A percentile compares a stretch with the other conserved stretches of the same genome.
These are phyloP conservation scores for Echeneis naucrates DNA, from an alignment of 2,797 vertebrate species.

Conservation along the genomic window DNA sequence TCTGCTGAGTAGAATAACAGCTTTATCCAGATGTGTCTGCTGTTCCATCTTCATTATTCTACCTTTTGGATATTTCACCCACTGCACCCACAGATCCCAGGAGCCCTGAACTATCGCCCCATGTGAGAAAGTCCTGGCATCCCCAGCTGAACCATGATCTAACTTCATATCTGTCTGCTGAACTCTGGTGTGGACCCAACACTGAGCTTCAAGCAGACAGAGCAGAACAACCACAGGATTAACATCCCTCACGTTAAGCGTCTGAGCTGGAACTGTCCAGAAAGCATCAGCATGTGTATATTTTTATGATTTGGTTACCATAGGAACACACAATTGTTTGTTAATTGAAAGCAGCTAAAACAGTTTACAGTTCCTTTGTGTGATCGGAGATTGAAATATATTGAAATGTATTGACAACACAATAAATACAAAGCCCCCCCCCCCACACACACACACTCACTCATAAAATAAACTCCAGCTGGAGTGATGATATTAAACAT, in stretches of 20 bases:
- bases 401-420: neutral
- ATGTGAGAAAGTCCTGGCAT: neutral
- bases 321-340: neutral
- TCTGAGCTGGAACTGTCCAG: no score
- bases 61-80: constrained; percentile 1
- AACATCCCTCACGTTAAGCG: no score
- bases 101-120: neutral
- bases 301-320: neutral
- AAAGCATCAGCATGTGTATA: neutral
- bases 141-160: neutral
- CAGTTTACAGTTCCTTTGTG: no score
- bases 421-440: no score
- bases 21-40: constrained; percentile 18
- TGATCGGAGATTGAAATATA: no score
- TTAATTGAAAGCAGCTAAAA: no score
- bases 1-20: constrained; percentile 15
- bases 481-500: neutral
- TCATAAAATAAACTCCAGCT: no score
- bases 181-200: neutral
- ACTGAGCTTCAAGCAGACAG: neutral
- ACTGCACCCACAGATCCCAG: neutral
- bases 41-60: constrained; percentile 15
- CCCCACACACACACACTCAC: no score
- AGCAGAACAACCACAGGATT: neutral
- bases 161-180: neutral